Conservation (phyloP, 2,113 vertebrate species). For the Corythoichthys intestinalis region DNA sequence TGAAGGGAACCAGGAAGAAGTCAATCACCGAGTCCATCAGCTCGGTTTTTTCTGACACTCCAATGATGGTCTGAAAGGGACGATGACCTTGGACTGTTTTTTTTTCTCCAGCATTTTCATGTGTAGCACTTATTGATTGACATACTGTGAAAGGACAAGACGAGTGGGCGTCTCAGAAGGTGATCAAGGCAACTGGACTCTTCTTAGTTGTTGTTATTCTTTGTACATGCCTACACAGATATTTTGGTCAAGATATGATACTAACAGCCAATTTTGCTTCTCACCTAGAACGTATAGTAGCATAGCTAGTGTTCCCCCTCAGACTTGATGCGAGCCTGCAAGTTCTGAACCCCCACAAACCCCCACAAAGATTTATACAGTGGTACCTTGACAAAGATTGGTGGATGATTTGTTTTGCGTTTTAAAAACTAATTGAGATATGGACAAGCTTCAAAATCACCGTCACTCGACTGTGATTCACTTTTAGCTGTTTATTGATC, state of each 20-base stretch:
- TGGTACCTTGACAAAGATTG: neutral
- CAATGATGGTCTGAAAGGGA: slow-evolving; percentile 86
- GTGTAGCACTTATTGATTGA: slow-evolving; percentile 76
- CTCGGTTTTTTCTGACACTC: slow-evolving; percentile 95
- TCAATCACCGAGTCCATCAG: slow-evolving; percentile 94
- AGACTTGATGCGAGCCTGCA: neutral
- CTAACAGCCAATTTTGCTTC: slow-evolving; percentile 21
- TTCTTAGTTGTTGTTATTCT: slow-evolving; percentile 9
- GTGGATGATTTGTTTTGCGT: too few relatives aligned
- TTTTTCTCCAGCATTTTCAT: slow-evolving; percentile 75
- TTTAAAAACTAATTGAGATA: too few relatives aligned
- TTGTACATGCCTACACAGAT: neutral
- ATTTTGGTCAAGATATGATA: slow-evolving; percentile 27
- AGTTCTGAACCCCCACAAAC: slow-evolving; percentile 23
- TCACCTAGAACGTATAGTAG: slow-evolving; percentile 41
- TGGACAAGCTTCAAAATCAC: too few relatives aligned
- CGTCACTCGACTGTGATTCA: too few relatives aligned
- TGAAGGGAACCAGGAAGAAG: slow-evolving; percentile 84
- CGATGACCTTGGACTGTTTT: slow-evolving; percentile 30
- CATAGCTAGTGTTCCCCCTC: slow-evolving; percentile 16
- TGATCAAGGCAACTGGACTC: slow-evolving; percentile 36
- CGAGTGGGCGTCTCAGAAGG: slow-evolving; percentile 14
- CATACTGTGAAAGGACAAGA: slow-evolving; percentile 75
- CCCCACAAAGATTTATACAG: neutral
- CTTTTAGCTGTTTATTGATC: too few relatives aligned